Evolutionary conservation across 2,797 vertebrate species (phyloP).

Genomic region (Netta rufina): DNA sequence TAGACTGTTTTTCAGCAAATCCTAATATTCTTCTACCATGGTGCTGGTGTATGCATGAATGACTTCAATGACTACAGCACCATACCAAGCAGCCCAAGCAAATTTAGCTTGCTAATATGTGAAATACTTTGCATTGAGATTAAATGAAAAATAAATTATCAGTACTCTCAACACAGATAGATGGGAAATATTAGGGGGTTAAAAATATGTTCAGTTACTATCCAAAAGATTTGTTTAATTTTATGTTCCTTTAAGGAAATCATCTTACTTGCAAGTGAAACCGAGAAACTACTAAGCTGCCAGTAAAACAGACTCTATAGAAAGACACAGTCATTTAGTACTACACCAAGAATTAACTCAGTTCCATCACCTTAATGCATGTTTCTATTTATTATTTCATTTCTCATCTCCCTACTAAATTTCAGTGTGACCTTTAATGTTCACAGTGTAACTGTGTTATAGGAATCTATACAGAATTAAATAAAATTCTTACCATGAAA

Average conservation of each 20-base stretch:
- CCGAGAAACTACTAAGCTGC: not conserved
- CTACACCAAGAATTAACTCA: not conserved
- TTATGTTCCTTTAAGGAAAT: not conserved
- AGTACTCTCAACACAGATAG: not conserved
- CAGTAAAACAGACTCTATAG: not conserved
- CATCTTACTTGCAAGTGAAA: not conserved
- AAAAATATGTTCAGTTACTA: not conserved
- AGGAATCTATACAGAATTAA: not conserved
- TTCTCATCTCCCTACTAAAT: not conserved
- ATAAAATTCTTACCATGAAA: not conserved
- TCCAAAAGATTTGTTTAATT: not conserved
- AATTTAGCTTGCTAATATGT: not conserved
- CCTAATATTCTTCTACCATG: not conserved
- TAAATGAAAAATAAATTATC: not conserved
- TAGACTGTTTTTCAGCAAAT: not conserved
- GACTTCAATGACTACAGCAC: not conserved
- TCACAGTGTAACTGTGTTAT: not conserved
- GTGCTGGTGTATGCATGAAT: not conserved
- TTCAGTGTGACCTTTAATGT: slow-evolving; percentile 6
- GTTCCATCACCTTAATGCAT: not conserved
- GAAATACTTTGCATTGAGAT: not conserved
- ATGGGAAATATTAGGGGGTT: not conserved
- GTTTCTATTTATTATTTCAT: slow-evolving; percentile 4
- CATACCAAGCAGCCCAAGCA: not conserved
- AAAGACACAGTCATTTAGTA: not conserved